A percentile compares a stretch with the other conserved stretches of the same genome.
phyloP scores from a whole-genome alignment of 2,113 vertebrate genomes.

The Lophura nycthemera region DNA sequence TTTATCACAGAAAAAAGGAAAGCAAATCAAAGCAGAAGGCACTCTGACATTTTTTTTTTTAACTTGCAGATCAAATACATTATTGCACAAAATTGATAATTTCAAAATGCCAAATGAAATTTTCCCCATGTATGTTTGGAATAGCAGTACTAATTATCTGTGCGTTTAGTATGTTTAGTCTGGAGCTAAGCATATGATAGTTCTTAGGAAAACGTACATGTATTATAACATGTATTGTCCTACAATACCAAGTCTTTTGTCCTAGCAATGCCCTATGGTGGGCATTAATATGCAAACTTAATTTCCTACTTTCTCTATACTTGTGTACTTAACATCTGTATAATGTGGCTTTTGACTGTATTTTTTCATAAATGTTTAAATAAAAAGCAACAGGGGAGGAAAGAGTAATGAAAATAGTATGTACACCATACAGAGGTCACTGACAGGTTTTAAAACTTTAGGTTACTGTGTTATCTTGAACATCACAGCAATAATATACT shows the following conservation, averaged over 20 bases:
- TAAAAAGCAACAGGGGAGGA: not conserved
- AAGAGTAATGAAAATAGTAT: not conserved
- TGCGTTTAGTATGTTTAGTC: not conserved
- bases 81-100: not conserved
- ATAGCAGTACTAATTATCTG: not conserved
- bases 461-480: not conserved
- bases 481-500: not conserved
- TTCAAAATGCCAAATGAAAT: constrained; percentile 20
- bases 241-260: not conserved
- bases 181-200: not conserved
- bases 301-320: not conserved
- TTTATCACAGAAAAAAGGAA: not conserved
- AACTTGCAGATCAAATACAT: constrained; percentile 27
- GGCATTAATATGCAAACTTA: not conserved
- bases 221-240: not conserved
- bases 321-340: not conserved
- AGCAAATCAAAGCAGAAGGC: not conserved
- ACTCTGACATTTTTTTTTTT: constrained; percentile 43
- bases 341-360: not conserved
- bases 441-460: not conserved
- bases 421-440: too few species aligned
- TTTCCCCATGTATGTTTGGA: not conserved
- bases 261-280: not conserved
- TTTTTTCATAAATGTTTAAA: not conserved
- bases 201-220: not conserved